A percentile compares a stretch with the other conserved stretches of the same genome.
phyloP scores from a whole-genome alignment of 2,888 invertebrate species.

The Pyrrhosoma nymphula region DNA sequence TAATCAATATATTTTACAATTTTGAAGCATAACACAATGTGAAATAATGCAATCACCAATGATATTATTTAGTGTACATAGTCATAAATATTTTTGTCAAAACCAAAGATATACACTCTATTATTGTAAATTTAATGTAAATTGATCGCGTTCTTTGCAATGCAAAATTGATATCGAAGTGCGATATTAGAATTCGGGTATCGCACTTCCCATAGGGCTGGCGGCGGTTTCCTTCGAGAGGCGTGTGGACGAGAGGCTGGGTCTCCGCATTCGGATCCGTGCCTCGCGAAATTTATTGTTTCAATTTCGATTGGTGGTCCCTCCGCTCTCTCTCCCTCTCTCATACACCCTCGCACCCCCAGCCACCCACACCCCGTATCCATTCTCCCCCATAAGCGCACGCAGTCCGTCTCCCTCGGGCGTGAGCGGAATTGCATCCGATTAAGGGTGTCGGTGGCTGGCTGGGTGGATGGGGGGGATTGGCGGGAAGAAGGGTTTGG shows the following conservation, averaged over 20 bases:
- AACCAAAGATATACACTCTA: too few relatives aligned
- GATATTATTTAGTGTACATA: too few relatives aligned
- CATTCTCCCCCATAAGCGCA: background rate
- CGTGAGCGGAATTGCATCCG: conserved; percentile 26
- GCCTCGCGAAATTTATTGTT: conserved; percentile 54
- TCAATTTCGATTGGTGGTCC: conserved; percentile 60
- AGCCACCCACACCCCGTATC: background rate
- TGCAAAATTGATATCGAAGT: too few relatives aligned
- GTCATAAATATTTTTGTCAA: too few relatives aligned
- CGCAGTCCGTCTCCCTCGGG: background rate
- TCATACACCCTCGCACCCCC: background rate
- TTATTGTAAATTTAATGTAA: too few relatives aligned
- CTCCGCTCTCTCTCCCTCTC: background rate
- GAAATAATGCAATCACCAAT: too few relatives aligned
- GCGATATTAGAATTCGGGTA: too few relatives aligned
- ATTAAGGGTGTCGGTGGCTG: background rate
- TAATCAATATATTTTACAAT: too few relatives aligned
- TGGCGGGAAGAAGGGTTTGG: too few relatives aligned
- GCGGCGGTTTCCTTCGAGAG: background rate
- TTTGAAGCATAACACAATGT: too few relatives aligned
- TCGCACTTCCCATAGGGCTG: too few relatives aligned
- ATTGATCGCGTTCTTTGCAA: too few relatives aligned
- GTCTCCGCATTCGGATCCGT: background rate
- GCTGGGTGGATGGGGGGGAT: background rate
- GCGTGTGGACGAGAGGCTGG: background rate